Percentiles rank a stretch among this genome's conserved stretches.
These are phyloP conservation scores for Drosophila dunni DNA, from an alignment of 1,140 invertebrate genomes.

Conservation along the genomic window DNA sequence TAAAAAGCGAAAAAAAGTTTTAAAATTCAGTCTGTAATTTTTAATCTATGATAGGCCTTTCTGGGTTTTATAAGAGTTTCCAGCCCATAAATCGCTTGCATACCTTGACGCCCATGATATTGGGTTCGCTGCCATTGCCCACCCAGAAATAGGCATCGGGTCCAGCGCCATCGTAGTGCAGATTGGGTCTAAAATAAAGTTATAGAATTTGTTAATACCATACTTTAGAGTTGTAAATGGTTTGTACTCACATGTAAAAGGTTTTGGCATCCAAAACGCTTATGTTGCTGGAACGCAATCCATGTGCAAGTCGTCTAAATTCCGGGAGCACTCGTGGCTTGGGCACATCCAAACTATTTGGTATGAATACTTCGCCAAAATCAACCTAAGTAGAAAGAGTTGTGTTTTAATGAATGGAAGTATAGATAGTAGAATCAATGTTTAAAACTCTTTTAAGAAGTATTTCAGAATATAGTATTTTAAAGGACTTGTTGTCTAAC, in stretches of 20 bases:
- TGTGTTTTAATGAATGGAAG: too few relatives aligned
- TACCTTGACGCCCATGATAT: conserved; percentile 92
- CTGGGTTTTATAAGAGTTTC: too few relatives aligned
- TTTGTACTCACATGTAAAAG: conserved; percentile 87
- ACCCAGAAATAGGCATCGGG: conserved; percentile 97
- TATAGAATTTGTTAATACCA: neutral
- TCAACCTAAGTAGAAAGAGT: conserved; percentile 88
- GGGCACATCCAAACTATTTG: conserved; percentile 89
- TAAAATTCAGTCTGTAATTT: neutral
- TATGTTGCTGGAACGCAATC: conserved; percentile 94
- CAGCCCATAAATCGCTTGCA: neutral
- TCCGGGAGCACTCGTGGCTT: conserved; percentile 91
- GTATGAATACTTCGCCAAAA: conserved; percentile 93
- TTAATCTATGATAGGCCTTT: neutral
- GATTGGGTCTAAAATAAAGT: conserved; percentile 89
- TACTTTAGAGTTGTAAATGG: too few relatives aligned
- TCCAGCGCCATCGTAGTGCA: conserved; percentile 95
- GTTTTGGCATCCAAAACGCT: conserved; percentile 96
- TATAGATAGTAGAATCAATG: too few relatives aligned
- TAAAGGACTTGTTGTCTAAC: too few relatives aligned
- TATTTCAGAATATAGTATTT: too few relatives aligned
- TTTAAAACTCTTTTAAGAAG: too few relatives aligned
- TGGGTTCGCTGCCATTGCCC: conserved; percentile 93
- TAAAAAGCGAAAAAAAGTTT: conserved; percentile 62
- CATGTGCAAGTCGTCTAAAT: conserved; percentile 93